A percentile compares a stretch with the other conserved stretches of the same genome.
Evolutionary conservation across 2,888 invertebrate species (phyloP).

Genomic region (Calameuta filiformis): DNA sequence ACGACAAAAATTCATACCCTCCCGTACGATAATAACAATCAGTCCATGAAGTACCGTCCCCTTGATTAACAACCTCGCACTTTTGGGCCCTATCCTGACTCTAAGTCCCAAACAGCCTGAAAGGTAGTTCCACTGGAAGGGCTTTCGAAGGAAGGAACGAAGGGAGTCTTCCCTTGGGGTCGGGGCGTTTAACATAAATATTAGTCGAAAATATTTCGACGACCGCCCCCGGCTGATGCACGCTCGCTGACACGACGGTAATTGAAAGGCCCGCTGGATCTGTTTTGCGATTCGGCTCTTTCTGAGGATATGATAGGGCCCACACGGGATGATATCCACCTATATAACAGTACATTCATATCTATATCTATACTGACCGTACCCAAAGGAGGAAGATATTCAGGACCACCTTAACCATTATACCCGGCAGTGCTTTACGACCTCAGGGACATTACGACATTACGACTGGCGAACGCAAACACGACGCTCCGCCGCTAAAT

Average conservation of each 20-base stretch:
- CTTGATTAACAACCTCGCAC: not conserved
- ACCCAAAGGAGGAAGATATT: not conserved
- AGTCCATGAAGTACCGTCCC: not conserved
- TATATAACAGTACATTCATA: not conserved
- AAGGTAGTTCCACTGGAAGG: not conserved
- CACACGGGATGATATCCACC: not conserved
- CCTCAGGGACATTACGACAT: constrained; percentile 18
- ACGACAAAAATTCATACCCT: not conserved
- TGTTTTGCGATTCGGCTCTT: not conserved
- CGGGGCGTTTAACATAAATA: constrained; percentile 54
- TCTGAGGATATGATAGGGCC: not conserved
- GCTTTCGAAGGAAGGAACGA: not conserved
- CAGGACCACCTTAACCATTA: not conserved
- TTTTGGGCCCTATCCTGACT: not conserved
- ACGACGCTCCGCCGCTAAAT: constrained; percentile 59
- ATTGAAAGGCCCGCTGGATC: constrained; percentile 47
- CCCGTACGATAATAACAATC: not conserved
- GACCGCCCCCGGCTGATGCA: constrained; percentile 48
- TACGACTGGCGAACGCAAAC: constrained; percentile 59
- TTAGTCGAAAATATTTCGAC: constrained; percentile 56
- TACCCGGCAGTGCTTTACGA: not conserved
- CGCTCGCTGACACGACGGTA: constrained; percentile 56
- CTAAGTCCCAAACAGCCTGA: not conserved
- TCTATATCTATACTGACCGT: not conserved
- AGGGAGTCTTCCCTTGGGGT: not conserved